phyloP scores from a whole-genome alignment of 1,140 invertebrate species.

The Dendroctonus valens region DNA sequence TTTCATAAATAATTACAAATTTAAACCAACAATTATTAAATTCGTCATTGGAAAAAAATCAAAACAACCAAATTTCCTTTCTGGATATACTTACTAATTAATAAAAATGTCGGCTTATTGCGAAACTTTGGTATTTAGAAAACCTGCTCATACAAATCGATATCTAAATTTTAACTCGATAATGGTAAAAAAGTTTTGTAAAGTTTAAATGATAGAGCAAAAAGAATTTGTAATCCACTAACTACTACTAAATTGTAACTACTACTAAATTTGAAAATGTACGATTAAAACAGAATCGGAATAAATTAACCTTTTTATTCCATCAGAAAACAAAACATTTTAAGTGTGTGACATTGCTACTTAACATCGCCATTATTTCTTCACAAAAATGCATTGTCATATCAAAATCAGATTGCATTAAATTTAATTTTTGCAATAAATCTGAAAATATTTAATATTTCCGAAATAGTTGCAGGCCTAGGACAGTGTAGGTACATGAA shows the following conservation, averaged over 20 bases:
- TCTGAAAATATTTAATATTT: too few species aligned
- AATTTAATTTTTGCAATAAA: too few species aligned
- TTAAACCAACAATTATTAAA: constrained; percentile 1
- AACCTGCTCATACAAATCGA: constrained; percentile 23
- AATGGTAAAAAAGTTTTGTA: constrained; percentile 26
- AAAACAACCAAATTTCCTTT: too few species aligned
- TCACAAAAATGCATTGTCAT: constrained; percentile 33
- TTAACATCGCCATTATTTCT: constrained; percentile 28
- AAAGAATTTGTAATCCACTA: constrained; percentile 32
- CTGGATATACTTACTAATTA: too few species aligned
- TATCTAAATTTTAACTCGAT: constrained; percentile 29
- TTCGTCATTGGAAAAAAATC: too few species aligned
- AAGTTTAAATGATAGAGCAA: too few species aligned
- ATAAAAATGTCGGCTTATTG: too few species aligned
- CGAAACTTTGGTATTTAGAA: too few species aligned
- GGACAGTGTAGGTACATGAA: too few species aligned
- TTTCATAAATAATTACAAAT: constrained; percentile 31
- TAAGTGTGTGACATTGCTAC: constrained; percentile 29
- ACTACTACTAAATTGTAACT: constrained; percentile 30
- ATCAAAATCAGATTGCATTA: too few species aligned
- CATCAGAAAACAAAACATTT: constrained; percentile 37
- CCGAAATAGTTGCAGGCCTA: too few species aligned
- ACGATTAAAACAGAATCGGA: constrained; percentile 27
- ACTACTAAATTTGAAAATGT: constrained; percentile 32
- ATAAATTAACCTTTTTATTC: constrained; percentile 24